These are phyloP conservation scores for Pterocles orientalis DNA, from an alignment of 2,113 vertebrate genomes.

Conservation along the genomic window DNA sequence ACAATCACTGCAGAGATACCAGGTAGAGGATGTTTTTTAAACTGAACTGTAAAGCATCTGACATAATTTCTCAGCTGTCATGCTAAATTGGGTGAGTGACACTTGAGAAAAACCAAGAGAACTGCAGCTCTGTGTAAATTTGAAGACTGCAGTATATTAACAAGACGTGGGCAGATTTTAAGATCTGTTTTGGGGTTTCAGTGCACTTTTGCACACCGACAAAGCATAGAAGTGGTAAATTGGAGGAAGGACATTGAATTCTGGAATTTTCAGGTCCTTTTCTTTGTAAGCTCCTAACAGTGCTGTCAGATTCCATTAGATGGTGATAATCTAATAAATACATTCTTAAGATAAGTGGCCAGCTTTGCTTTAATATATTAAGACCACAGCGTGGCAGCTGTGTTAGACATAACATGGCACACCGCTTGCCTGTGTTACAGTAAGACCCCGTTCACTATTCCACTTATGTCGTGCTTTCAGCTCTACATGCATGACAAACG, in stretches of 20 bases:
- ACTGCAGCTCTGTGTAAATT: constrained; percentile 78
- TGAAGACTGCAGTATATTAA: constrained; percentile 76
- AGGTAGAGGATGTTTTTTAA: constrained; percentile 90
- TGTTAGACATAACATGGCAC: constrained; percentile 13
- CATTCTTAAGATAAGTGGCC: constrained; percentile 69
- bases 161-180: constrained; percentile 24
- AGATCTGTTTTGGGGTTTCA: constrained; percentile 52
- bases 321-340: constrained; percentile 53
- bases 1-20: constrained; percentile 96
- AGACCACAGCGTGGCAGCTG: constrained; percentile 28
- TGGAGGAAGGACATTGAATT: constrained; percentile 54
- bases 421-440: constrained; percentile 12
- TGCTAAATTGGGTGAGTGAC: constrained; percentile 75
- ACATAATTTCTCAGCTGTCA: constrained; percentile 73
- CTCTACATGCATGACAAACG: constrained; percentile 44
- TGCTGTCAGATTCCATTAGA: constrained; percentile 63
- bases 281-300: constrained; percentile 52
- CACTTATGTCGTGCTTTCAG: not conserved
- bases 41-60: constrained; percentile 77
- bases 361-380: constrained; percentile 60
- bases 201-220: constrained; percentile 61
- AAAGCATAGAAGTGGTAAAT: constrained; percentile 41
- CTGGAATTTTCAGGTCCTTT: constrained; percentile 47
- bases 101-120: constrained; percentile 72
- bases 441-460: not conserved